phyloP scores from a whole-genome alignment of 2,797 vertebrate species.

The Tiaroga cobitis region DNA sequence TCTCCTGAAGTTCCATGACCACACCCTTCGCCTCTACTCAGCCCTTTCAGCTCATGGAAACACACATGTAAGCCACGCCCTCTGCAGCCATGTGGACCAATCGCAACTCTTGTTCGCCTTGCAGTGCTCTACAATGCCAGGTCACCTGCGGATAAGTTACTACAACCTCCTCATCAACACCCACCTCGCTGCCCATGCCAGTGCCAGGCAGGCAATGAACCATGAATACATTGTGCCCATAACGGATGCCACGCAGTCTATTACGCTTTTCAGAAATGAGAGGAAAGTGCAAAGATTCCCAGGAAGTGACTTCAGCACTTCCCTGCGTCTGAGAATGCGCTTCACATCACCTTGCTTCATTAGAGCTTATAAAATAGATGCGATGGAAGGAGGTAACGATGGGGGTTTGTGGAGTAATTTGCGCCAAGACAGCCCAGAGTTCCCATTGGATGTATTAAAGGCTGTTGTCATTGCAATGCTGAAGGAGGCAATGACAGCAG shows the following conservation, averaged over 20 bases:
- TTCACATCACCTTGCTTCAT: slow-evolving; percentile 89
- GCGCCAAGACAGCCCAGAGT: slow-evolving; percentile 86
- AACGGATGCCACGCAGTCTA: slow-evolving; percentile 84
- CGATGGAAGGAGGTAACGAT: background rate
- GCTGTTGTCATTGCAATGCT: slow-evolving; percentile 89
- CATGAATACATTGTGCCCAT: slow-evolving; percentile 94
- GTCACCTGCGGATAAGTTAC: slow-evolving; percentile 85
- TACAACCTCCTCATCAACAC: slow-evolving; percentile 90
- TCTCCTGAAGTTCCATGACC: slow-evolving; percentile 88
- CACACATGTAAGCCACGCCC: slow-evolving; percentile 87
- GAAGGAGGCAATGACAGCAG: slow-evolving; percentile 84
- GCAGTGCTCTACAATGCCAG: slow-evolving; percentile 87
- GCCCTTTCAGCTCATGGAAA: slow-evolving; percentile 92
- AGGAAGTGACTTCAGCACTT: slow-evolving; percentile 83
- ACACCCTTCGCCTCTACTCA: slow-evolving; percentile 90
- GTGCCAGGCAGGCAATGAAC: slow-evolving; percentile 88
- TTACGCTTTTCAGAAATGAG: slow-evolving; percentile 81
- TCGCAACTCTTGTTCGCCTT: slow-evolving; percentile 90
- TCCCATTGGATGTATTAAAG: slow-evolving; percentile 88
- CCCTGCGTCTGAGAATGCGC: slow-evolving; percentile 84
- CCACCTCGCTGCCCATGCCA: slow-evolving; percentile 86
- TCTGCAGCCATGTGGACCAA: slow-evolving; percentile 94
- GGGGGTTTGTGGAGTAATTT: slow-evolving; percentile 67
- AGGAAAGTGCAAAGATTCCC: slow-evolving; percentile 79
- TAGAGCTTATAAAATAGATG: slow-evolving; percentile 59